phyloP scores from a whole-genome alignment of 2,888 invertebrate species.

The Helleia helle region DNA sequence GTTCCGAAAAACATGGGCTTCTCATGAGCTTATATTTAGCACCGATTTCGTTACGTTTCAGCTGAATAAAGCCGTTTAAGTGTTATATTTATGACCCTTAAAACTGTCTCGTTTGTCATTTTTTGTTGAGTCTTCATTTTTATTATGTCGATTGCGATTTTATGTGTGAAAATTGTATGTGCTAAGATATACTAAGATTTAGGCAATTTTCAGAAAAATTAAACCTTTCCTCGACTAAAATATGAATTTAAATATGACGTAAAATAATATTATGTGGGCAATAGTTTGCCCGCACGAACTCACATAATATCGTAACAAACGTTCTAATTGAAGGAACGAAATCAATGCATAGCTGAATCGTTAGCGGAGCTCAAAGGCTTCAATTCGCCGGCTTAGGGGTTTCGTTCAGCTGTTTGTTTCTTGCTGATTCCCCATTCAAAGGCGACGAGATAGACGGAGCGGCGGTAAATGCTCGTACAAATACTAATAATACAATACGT shows the following conservation, averaged over 20 bases:
- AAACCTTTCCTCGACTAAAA: too few relatives aligned
- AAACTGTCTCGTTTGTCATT: neutral
- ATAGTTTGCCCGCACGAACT: neutral
- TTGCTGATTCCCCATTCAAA: slow-evolving; percentile 14
- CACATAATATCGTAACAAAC: neutral
- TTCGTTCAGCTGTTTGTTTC: slow-evolving; percentile 9
- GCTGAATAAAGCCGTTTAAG: neutral
- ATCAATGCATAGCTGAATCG: slow-evolving; percentile 6
- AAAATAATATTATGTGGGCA: neutral
- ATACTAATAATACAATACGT: too few relatives aligned
- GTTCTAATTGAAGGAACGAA: neutral
- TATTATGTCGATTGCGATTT: neutral
- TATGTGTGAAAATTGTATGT: neutral
- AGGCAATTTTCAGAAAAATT: too few relatives aligned
- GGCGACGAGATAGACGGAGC: too few relatives aligned
- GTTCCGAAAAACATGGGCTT: neutral
- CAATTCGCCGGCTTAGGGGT: slow-evolving; percentile 5
- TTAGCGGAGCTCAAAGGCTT: slow-evolving; percentile 8
- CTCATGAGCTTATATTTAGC: neutral
- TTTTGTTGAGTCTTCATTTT: neutral
- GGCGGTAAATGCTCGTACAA: slow-evolving; percentile 2
- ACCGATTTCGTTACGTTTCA: neutral
- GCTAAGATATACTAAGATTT: too few relatives aligned
- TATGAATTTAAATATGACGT: too few relatives aligned
- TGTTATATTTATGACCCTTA: neutral